A percentile compares a stretch with the other conserved stretches of the same genome.
Evolutionary conservation across 2,113 vertebrate genomes (phyloP).

Genomic region (Mus spicilegus): DNA sequence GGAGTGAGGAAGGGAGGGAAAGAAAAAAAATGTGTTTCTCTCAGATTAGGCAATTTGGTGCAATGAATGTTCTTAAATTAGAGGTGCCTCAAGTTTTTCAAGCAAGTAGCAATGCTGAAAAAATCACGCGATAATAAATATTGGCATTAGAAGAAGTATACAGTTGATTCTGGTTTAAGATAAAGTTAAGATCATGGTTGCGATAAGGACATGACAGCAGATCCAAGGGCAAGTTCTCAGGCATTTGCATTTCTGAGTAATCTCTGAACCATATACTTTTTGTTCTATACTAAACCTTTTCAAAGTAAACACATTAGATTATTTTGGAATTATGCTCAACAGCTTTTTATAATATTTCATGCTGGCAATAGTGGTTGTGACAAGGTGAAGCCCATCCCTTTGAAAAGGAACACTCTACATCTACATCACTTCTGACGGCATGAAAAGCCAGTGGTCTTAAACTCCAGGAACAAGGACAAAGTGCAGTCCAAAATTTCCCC

Average conservation of each 20-base stretch:
- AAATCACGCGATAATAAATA: not conserved
- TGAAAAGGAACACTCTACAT: not conserved
- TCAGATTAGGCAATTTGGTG: not conserved
- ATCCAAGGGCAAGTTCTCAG: not conserved
- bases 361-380: not conserved
- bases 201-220: not conserved
- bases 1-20: not conserved
- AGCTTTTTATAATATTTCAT: not conserved
- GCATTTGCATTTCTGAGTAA: not conserved
- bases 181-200: not conserved
- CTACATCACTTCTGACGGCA: not conserved
- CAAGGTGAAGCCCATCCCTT: not conserved
- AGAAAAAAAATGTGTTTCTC: not conserved
- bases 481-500: not conserved
- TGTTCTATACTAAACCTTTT: not conserved
- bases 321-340: not conserved
- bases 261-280: not conserved
- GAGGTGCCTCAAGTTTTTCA: not conserved
- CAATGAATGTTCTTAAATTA: not conserved
- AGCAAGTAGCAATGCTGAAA: not conserved
- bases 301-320: not conserved
- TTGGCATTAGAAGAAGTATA: not conserved
- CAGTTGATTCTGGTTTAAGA: not conserved
- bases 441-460: not conserved
- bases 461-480: rapidly evolving